Conservation (phyloP, 1,140 invertebrate genomes). For the Ericerus pela region DNA sequence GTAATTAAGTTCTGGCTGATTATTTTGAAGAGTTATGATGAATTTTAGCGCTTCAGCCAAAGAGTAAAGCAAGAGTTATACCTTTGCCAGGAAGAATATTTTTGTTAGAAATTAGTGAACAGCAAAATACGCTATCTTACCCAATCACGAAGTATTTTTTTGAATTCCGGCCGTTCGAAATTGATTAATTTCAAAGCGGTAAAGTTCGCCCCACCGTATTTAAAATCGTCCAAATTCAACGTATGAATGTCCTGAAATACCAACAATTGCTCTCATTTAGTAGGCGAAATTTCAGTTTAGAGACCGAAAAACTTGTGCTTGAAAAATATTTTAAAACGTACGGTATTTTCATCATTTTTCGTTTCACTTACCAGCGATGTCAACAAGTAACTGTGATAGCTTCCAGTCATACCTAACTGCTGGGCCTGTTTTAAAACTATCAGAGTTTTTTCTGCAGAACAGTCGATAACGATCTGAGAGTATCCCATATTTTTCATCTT, state of each 20-base stretch:
- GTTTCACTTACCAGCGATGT: slow-evolving; percentile 57
- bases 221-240: slow-evolving; percentile 81
- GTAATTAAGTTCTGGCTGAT: no score
- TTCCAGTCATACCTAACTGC: slow-evolving; percentile 89
- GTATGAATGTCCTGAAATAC: slow-evolving; percentile 62
- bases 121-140: slow-evolving; percentile 30
- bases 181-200: slow-evolving; percentile 74
- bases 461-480: slow-evolving; percentile 82
- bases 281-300: no score
- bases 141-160: slow-evolving; percentile 62
- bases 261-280: no score
- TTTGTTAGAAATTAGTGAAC: no score
- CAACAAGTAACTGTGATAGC: slow-evolving; percentile 80
- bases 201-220: slow-evolving; percentile 85
- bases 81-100: no score
- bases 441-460: slow-evolving; percentile 66
- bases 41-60: no score
- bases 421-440: slow-evolving; percentile 80
- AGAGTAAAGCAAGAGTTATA: no score
- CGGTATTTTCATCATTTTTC: neutral
- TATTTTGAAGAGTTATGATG: no score
- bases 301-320: no score
- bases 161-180: slow-evolving; percentile 52
- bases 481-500: slow-evolving; percentile 82
- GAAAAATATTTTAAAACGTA: no score